A percentile compares a stretch with the other conserved stretches of the same genome.
phyloP scores from a whole-genome alignment of 2,888 invertebrate genomes.

The Argynnis bischoffii region DNA sequence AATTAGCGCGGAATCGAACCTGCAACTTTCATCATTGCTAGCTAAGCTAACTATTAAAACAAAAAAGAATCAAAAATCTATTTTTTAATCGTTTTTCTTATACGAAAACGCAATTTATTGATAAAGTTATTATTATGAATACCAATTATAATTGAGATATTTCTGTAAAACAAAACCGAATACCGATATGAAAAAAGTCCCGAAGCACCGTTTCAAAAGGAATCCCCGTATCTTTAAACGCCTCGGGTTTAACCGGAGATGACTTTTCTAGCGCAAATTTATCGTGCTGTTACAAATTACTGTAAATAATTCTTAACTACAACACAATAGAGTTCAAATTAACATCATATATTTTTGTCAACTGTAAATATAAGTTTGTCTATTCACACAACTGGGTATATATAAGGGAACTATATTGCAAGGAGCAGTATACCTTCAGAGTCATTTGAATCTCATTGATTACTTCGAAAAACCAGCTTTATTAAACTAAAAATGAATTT shows the following conservation, averaged over 20 bases:
- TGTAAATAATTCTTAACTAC: not conserved
- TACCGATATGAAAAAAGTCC: slow-evolving; percentile 4
- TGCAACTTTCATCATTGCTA: too few relatives aligned
- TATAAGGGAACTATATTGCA: slow-evolving; percentile 1
- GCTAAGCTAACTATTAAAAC: too few relatives aligned
- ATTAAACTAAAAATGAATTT: slow-evolving; percentile 52
- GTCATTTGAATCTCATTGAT: slow-evolving; percentile 16
- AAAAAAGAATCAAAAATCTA: too few relatives aligned
- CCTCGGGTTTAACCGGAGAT: slow-evolving; percentile 6
- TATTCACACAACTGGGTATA: slow-evolving; percentile 3
- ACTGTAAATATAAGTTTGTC: not conserved
- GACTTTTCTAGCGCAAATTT: slow-evolving; percentile 1
- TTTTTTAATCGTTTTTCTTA: too few relatives aligned
- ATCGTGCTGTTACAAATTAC: not conserved
- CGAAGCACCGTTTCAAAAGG: slow-evolving; percentile 8
- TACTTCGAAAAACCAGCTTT: not conserved
- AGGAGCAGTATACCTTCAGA: not conserved
- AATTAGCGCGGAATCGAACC: too few relatives aligned
- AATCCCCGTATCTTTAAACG: slow-evolving; percentile 11
- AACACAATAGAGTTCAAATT: not conserved
- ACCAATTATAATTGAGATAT: too few relatives aligned
- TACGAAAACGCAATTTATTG: too few relatives aligned
- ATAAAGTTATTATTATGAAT: too few relatives aligned
- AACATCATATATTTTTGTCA: not conserved
- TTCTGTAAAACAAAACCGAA: not conserved